Base-by-base conservation (phyloP, 2,797 vertebrate genomes). In the Ataeniobius toweri region DNA sequence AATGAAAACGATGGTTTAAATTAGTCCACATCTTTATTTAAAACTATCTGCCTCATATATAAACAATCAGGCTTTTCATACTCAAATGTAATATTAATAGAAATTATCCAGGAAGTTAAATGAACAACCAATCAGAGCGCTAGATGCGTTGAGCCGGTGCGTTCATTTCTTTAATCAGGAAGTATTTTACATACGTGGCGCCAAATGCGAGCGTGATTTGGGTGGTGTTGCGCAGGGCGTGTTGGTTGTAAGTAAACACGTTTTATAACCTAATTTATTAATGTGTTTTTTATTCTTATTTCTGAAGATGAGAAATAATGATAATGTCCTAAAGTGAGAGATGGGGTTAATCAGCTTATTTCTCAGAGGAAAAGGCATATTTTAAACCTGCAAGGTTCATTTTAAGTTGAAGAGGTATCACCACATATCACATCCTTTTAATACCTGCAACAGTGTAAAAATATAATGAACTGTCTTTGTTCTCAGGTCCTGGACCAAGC, bases 111-210 rank as follows among this genome's bases (percentile, higher is more conserved):
- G 6, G 22, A 56, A 56, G 24, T 9, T 16, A 70, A 70, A 70
- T 0, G 24, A 70, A 26, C 67, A 80, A 22, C 89, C 92, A 93
- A 93, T 92, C 86, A 80, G 73, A 80, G 58, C 31, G 75, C 46
- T 5, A 0, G 53, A 13, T 44, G 61, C 41, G 39, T 53, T 59
- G 44, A 78, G 14, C 76, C 10, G 61, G 69, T 8, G 67, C 53
- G 63, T 16, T 79, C 46, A 78, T 84, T 89, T 51, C 89, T 86
- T 92, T 92, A 91, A 93, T 73, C 89, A 87, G 92, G 93, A 94
- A 92, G 88, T 91, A 0, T 77, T 86, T 89, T 83, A 31, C 85
- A 67, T 85, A 68, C 22, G 58, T 46, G 44, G 86, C 86, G 89
- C 85, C 78, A 77, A 74, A 81, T 85, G 91, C 31, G 77, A 90